Base-by-base conservation (phyloP, 1,140 invertebrate genomes). In the Drosophila funebris region DNA sequence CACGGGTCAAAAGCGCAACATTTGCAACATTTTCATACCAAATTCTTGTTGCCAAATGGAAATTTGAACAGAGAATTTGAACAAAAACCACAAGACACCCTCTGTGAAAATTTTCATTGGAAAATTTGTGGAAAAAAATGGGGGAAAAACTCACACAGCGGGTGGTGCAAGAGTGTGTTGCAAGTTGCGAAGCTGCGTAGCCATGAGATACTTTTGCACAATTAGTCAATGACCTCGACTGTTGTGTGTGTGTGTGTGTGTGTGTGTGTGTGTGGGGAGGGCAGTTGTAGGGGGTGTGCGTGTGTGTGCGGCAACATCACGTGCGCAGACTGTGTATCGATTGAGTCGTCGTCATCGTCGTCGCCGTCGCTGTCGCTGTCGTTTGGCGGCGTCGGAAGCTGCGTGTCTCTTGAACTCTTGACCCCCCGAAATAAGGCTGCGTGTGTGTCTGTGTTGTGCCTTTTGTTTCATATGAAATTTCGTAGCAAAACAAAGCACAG, bases 181-280 rank as follows among this genome's bases (percentile, higher is more conserved):
- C 14, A 7, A 18, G n/a, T 29, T 43, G 43, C 4, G 48, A 53
- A 53, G 43, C n/a, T 29, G 56, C 31, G 52, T 57, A 39, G 39
- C 27, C 20, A 27, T 54, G 44, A 73, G 79, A 71, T 82, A 74
- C 74, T 50, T 75, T 72, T 66, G 68, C 83, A 87, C 82, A 87
- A 87, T 87, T 87, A 87, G 82, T 87, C 82, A 87, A 87, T 88
- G 82, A 87, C 83, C 82, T 82, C 83, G 82, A 78, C 70, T 68
- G 66, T 43, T 57, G 81, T 50, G 44, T 20, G 73, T 41, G 37
- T 24, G 48, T 20, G 27, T 14, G 20, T 27, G 39, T 22, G 27
- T 13, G 53, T 27, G 46, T 27, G 37, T 24, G 24, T 18, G 16
- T 22, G 20, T 48, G 48, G 44, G n/a, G 27, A 9, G 3, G 22